Evolutionary conservation across 1,140 invertebrate species (phyloP).

Genomic region (Varroa destructor): DNA sequence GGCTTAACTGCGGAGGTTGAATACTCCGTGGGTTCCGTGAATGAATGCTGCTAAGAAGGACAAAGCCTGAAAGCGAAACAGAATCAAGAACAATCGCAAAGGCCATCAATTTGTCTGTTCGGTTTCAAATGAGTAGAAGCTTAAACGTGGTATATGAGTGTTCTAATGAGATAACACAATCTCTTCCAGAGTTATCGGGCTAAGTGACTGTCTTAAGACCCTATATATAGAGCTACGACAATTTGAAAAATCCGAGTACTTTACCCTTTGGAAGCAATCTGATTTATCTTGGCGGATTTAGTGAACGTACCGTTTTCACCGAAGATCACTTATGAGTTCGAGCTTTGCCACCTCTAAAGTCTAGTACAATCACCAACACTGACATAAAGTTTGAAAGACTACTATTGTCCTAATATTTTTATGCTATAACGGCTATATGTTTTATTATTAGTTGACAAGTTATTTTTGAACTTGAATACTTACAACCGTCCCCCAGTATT

Average conservation of each 20-base stretch:
- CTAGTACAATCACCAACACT: too few species aligned
- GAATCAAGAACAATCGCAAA: not conserved
- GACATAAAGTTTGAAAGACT: too few species aligned
- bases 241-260: not conserved
- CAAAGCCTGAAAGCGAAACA: not conserved
- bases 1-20: constrained; percentile 10
- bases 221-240: not conserved
- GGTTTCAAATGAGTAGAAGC: not conserved
- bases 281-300: too few species aligned
- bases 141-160: not conserved
- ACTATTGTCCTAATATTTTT: too few species aligned
- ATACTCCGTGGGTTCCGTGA: constrained; percentile 15
- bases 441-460: not conserved
- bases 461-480: not conserved
- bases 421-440: too few species aligned
- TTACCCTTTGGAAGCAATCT: too few species aligned
- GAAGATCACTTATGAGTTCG: too few species aligned
- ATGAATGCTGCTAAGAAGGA: constrained; percentile 14
- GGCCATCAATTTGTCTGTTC: not conserved
- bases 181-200: not conserved
- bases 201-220: not conserved
- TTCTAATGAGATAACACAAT: not conserved
- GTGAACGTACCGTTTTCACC: too few species aligned
- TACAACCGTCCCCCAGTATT: constrained; percentile 21
- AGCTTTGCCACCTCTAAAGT: too few species aligned